Evolutionary conservation across 2,113 vertebrate species (phyloP), one percentile per base, ranked within the genome.

Genomic region (Serilophus lunatus): DNA sequence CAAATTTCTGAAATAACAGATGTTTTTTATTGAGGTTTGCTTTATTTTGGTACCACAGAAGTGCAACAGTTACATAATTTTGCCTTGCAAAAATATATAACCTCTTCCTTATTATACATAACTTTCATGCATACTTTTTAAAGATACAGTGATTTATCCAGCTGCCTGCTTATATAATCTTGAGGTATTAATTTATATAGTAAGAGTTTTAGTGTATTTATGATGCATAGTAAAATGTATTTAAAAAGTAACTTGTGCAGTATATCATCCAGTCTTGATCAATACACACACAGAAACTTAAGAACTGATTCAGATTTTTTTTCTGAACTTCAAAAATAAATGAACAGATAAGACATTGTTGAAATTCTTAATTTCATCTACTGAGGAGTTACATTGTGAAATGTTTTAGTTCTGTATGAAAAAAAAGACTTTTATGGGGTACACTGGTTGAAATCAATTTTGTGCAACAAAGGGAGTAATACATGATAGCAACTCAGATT

Each of bases 121-220:
- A 75, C 64, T 87, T 95, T 94, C 53, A 81, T 86, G 50, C 35
- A 79, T 70, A 90, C 24, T 84, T 53, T 96, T 95, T 77, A 84
- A 92, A 81, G 82, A 93, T 90, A 92, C 22, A 90, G 59, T 88
- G 79, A 95, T 95, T 97, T 93, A 96, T 85, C 72, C 86, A 93
- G 35, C 65, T 96, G 79, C 74, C 90, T 95, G 82, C 86, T 94
- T 96, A 91, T 60, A 92, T 93, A 96, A 95, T 93, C 68, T 92
- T 83, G 83, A 92, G 33, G 28, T 95, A 90, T 93, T 90, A 94
- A 94, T 91, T 95, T 96, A 77, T 89, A 71, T 68, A 82, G 82
- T 93, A 72, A 70, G 79, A 79, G 47, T 92, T 96, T 91, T 92
- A 96, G 64, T 54, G 51, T 83, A 92, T 96, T 96, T 96, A 93